Evolutionary conservation across 2,797 vertebrate genomes (phyloP), one percentile per base, ranked within the genome.

Genomic region (Linurgus olivaceus): DNA sequence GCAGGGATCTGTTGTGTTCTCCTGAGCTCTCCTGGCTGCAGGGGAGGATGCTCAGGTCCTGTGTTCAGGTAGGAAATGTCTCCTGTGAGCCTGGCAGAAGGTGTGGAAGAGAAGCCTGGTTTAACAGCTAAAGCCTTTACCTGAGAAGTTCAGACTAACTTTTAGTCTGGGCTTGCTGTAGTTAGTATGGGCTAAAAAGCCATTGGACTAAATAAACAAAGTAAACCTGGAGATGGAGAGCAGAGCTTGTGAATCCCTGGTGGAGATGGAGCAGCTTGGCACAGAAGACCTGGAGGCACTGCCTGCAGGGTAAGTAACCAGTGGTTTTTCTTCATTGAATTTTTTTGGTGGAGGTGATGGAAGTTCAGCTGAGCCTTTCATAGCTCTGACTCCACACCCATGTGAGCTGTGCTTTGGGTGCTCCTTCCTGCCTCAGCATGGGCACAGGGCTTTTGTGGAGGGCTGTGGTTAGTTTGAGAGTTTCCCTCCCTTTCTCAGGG

Each of bases 251-350:
- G 51, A 2, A 6, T 68, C 17, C 0, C 16, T 58, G 68, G 14
- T 26, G 65, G 87, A 58, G 24, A 4, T 11, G 33, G 65, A 74
- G 20, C 9, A 31, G 35, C 26, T 37, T 76, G 62, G 55, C 8
- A 11, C 20, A 35, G 70, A 37, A 45, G 50, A 65, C 11, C 2
- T 2, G 6, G 11, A 50, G 9, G 28, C 33, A 1, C 19, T 44
- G 24, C 44, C 23, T 66, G 18, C 20, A 13, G 28, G 31, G 38
- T 42, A 2, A 62, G 72, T 8, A 47, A 21, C 5, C 5, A 5
- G 14, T 8, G 29, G 0, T 40, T 74, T 44, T 37, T 2, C 7
- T 52, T 75, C 1, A 0, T 21, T 19, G 21, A 11, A 11, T 4
- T 35, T 81, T 74, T 42, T 38, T 42, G 5, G 5, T 57, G 17